A percentile compares a stretch with the other conserved stretches of the same genome.
Evolutionary conservation across 1,140 invertebrate species (phyloP).

Genomic region (Diuraphis noxia): DNA sequence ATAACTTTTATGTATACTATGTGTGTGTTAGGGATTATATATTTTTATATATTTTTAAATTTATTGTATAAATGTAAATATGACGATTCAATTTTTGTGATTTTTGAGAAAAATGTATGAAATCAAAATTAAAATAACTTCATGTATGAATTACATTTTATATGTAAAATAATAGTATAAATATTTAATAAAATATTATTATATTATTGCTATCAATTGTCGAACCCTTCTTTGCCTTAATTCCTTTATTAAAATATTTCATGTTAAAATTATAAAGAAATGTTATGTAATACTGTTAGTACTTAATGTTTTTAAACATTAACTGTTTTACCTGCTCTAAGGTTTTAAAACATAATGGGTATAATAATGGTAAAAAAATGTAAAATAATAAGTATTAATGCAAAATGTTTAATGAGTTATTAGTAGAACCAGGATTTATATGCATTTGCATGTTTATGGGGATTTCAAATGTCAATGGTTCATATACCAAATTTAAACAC

Average conservation of each 20-base stretch:
- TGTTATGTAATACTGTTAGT: background rate
- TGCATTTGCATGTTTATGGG: too few relatives aligned
- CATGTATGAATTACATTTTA: background rate
- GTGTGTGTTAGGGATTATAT: conserved; percentile 4
- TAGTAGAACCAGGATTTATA: too few relatives aligned
- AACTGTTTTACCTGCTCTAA: background rate
- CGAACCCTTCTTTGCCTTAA: background rate
- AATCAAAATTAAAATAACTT: conserved; percentile 45
- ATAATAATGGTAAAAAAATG: too few relatives aligned
- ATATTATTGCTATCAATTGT: background rate
- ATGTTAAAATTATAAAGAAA: background rate
- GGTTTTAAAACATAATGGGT: background rate
- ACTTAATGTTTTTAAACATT: background rate
- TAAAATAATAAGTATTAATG: background rate
- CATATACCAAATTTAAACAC: too few relatives aligned
- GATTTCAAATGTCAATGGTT: too few relatives aligned
- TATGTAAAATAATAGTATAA: conserved; percentile 50
- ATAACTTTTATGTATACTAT: conserved; percentile 18
- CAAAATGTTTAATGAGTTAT: background rate
- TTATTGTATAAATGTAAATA: background rate
- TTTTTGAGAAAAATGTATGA: background rate
- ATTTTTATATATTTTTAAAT: conserved; percentile 18
- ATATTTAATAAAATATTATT: background rate
- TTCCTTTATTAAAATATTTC: background rate
- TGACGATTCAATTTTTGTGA: conserved; percentile 22